Conservation (phyloP, 2,113 vertebrate species). For the Prietella phreatophila region DNA sequence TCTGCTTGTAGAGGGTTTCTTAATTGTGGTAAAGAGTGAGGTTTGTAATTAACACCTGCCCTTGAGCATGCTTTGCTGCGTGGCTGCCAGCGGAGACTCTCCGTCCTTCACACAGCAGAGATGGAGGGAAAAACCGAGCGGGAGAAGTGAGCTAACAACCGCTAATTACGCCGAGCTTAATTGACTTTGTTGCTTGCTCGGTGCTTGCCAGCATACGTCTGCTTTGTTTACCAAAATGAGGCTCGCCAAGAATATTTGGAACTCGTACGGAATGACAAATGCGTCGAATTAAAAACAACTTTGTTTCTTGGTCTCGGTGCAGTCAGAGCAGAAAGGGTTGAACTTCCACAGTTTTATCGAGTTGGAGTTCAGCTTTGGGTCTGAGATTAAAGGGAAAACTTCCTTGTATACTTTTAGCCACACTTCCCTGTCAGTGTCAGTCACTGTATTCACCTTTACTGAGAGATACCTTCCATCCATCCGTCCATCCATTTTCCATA, state of each 20-base stretch:
- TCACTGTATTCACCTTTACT: not conserved
- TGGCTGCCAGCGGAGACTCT: not conserved
- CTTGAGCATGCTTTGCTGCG: not conserved
- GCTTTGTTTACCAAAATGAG: not conserved
- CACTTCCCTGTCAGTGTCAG: not conserved
- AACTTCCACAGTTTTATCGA: not conserved
- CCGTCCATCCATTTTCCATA: too few relatives aligned
- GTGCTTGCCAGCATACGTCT: not conserved
- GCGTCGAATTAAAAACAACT: not conserved
- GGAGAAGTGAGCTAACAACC: not conserved
- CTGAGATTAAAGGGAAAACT: not conserved
- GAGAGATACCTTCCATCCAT: not conserved
- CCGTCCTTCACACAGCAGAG: not conserved
- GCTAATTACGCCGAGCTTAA: conserved; percentile 28
- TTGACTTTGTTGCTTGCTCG: conserved; percentile 18
- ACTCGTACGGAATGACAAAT: not conserved
- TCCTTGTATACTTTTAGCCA: not conserved
- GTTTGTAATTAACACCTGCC: conserved; percentile 16
- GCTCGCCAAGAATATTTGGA: not conserved
- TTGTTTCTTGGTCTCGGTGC: not conserved
- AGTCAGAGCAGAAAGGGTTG: not conserved
- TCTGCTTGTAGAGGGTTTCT: not conserved
- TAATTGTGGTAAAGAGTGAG: not conserved
- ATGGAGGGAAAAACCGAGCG: not conserved
- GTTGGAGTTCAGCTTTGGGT: not conserved